Percentiles rank a stretch among this genome's conserved stretches.
Evolutionary conservation across 2,888 invertebrate species (phyloP).

Genomic region (Brenthis daphne): DNA sequence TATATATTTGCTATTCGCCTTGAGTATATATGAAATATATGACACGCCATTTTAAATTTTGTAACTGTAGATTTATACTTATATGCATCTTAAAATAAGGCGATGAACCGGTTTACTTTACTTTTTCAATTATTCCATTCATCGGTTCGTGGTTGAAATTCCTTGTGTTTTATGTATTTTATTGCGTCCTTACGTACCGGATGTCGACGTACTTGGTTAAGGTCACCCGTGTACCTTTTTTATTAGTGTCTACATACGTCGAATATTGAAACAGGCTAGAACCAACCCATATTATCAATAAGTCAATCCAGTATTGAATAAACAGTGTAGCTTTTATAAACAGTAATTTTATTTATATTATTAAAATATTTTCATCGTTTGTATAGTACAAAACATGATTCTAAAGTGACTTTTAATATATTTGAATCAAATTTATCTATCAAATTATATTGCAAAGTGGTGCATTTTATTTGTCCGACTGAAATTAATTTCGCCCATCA

Average conservation of each 20-base stretch:
- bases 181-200: constrained; percentile 35
- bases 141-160: constrained; percentile 44
- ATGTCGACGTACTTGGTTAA: constrained; percentile 37
- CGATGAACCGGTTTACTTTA: constrained; percentile 40
- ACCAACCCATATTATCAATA: neutral
- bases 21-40: too few relatives aligned
- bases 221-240: constrained; percentile 31
- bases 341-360: too few relatives aligned
- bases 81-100: constrained; percentile 33
- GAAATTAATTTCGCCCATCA: constrained; percentile 23
- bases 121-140: constrained; percentile 47
- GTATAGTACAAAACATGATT: too few relatives aligned
- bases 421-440: too few relatives aligned
- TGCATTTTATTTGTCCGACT: constrained; percentile 12
- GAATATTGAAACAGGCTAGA: constrained; percentile 3
- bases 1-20: too few relatives aligned
- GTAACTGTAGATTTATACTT: neutral
- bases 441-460: neutral
- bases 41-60: too few relatives aligned
- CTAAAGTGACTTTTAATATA: too few relatives aligned
- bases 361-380: too few relatives aligned
- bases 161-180: constrained; percentile 37
- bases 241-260: constrained; percentile 16
- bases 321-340: too few relatives aligned
- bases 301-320: too few relatives aligned